A percentile compares a stretch with the other conserved stretches of the same genome.
phyloP scores from a whole-genome alignment of 1,140 invertebrate genomes.

The Tetramorium parvispinum region DNA sequence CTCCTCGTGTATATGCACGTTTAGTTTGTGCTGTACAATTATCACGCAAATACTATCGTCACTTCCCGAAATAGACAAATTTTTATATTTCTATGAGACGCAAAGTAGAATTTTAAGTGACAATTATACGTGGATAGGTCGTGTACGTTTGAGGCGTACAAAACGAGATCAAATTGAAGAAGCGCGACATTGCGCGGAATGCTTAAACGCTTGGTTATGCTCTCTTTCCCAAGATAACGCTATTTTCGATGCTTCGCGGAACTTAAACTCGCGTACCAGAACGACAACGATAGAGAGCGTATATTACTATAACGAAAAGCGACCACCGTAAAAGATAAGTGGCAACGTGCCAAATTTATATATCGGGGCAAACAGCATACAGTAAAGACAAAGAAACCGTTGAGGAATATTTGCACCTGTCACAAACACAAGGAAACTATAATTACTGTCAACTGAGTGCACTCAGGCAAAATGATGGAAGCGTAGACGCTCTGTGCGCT shows the following conservation, averaged over 20 bases:
- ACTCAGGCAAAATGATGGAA: constrained; percentile 1
- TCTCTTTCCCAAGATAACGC: constrained; percentile 35
- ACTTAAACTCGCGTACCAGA: not conserved
- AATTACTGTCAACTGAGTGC: not conserved
- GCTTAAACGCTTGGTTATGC: not conserved
- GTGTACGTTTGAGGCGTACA: not conserved
- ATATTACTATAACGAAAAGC: constrained; percentile 26
- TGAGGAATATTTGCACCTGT: not conserved
- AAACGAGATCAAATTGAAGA: constrained; percentile 6
- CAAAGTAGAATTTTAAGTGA: not conserved
- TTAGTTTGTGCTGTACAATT: not conserved
- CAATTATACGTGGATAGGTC: not conserved
- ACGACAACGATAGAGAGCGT: not conserved
- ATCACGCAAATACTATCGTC: not conserved
- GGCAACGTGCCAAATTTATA: constrained; percentile 43
- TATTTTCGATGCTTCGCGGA: constrained; percentile 43
- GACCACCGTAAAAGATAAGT: constrained; percentile 34
- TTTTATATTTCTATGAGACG: not conserved
- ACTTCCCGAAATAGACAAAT: not conserved
- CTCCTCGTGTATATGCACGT: not conserved
- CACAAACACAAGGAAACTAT: not conserved
- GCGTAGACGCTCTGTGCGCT: not conserved
- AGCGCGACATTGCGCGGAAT: not conserved
- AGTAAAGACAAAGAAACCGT: not conserved
- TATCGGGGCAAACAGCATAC: not conserved